Base-by-base conservation (phyloP, 2,113 vertebrate species). In the Seriola dumerili region DNA sequence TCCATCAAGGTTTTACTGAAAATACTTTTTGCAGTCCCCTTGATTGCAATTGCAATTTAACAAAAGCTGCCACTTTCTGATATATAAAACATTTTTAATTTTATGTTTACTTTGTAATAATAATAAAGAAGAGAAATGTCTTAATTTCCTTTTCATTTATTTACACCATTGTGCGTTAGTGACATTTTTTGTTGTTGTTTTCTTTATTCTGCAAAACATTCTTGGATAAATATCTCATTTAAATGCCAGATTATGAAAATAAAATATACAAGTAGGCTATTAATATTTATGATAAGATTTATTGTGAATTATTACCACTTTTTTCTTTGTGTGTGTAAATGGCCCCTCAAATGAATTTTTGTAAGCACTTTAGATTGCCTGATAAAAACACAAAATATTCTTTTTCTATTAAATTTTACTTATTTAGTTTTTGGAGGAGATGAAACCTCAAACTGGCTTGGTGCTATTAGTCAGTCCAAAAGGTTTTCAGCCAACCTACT, bases 191-290 rank as follows among this genome's bases (percentile, higher is more conserved):
- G 54, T 40, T 55, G 0, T 8, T 72, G 4, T 55, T 21, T 4
- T 61, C 50, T 50, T 38, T 58, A 29, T n/a, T 46, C 21, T 74
- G 44, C 23, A 75, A 14, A 74, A 23, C 10, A 61, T 23, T 44
- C 4, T 61, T 32, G 29, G 65, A 1, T 52, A 42, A 65, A 66
- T 71, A 5, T 65, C 17, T 58, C 0, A 66, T 68, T 68, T 72
- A 36, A 72, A 55, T 42, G 66, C 11, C 10, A 58, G 48, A 68
- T 78, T 74, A 76, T 36, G 62, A 16, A 76, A 42, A 76, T 73
- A 61, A 57, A 50, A 76, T 11, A 61, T 44, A 23, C 50, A 50
- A 6, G 19, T 52, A 54, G 12, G 25, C 3, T 38, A 32, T 66
- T 78, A 32, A 74, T 78, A 46, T 68, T 57, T 32, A 69, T 17